These are phyloP conservation scores for Dendronephthya gigantea DNA, from an alignment of 64 coral and sea anemone genomes.

Conservation along the genomic window DNA sequence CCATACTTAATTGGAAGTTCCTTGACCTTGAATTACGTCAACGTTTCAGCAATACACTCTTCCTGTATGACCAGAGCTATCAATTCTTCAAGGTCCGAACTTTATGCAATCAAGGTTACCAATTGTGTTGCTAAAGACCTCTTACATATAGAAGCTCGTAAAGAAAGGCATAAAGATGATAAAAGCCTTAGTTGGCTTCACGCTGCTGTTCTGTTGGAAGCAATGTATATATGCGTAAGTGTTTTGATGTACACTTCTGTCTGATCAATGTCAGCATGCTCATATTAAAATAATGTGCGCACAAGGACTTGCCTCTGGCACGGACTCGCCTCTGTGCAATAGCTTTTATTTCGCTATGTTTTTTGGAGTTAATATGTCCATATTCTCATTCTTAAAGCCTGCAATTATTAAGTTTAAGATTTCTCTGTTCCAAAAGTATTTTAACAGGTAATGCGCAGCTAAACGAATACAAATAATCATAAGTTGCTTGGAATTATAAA, in stretches of 20 bases:
- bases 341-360: too few relatives aligned
- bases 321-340: too few relatives aligned
- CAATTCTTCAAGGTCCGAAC: neutral
- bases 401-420: too few relatives aligned
- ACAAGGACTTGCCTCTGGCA: too few relatives aligned
- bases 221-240: constrained; percentile 1
- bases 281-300: too few relatives aligned
- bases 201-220: neutral
- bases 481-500: too few relatives aligned
- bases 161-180: neutral
- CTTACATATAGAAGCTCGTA: neutral
- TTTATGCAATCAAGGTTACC: neutral
- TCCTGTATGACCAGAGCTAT: neutral
- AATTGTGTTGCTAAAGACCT: neutral
- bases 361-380: too few relatives aligned
- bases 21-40: neutral
- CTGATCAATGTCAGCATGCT: neutral
- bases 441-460: too few relatives aligned
- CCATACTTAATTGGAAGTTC: neutral
- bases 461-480: too few relatives aligned
- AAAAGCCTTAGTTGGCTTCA: neutral
- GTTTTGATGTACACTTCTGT: neutral
- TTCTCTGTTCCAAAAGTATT: too few relatives aligned
- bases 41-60: neutral
- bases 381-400: too few relatives aligned